Evolutionary conservation across 1,140 invertebrate genomes (phyloP).

Genomic region (Linepithema humile): DNA sequence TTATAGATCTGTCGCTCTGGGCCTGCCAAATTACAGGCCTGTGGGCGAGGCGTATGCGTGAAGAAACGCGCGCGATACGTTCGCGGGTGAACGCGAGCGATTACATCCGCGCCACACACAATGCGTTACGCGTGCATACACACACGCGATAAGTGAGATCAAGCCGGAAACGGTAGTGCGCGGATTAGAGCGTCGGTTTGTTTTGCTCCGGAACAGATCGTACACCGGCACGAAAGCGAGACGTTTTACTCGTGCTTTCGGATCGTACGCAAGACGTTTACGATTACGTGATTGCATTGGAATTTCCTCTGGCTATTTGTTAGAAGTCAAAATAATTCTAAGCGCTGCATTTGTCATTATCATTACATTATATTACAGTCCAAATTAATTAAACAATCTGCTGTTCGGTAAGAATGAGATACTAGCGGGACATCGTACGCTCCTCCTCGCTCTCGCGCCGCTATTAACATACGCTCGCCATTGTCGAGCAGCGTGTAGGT

Average conservation of each 20-base stretch:
- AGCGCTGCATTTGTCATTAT: not conserved
- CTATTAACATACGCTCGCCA: constrained; percentile 14
- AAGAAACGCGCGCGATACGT: not conserved
- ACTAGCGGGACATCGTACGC: not conserved
- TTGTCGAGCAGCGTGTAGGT: constrained; percentile 7
- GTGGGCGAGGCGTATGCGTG: not conserved
- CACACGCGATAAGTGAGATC: not conserved
- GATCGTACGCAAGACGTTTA: constrained; percentile 1
- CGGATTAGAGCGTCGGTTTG: not conserved
- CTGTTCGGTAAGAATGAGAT: not conserved
- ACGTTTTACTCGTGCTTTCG: not conserved
- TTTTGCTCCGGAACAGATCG: not conserved
- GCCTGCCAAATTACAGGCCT: constrained; percentile 52
- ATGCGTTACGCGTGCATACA: not conserved
- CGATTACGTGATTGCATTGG: not conserved
- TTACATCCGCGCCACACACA: not conserved
- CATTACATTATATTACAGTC: not conserved
- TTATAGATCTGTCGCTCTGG: constrained; percentile 60
- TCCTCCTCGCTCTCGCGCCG: not conserved
- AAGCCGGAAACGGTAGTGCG: constrained; percentile 35
- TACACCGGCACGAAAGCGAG: not conserved
- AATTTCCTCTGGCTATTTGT: not conserved
- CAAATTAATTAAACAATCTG: not conserved
- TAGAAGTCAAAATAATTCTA: not conserved
- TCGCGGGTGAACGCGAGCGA: not conserved